These are phyloP conservation scores for Stenichneumon culpator DNA, from an alignment of 2,888 invertebrate species.

Conservation along the genomic window DNA sequence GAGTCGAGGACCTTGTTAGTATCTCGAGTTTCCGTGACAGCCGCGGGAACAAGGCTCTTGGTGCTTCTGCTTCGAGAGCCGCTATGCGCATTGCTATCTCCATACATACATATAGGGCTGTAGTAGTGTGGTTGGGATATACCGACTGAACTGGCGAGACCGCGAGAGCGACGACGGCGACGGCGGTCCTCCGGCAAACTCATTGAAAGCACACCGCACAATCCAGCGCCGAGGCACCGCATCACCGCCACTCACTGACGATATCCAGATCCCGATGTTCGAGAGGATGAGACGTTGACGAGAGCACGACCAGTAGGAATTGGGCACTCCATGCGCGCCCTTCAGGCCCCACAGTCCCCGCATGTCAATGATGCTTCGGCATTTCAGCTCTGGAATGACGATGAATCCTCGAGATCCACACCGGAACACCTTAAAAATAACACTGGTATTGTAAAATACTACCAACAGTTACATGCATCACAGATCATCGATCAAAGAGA, in stretches of 20 bases:
- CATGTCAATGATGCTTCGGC: conserved; percentile 20
- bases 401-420: background rate
- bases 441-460: background rate
- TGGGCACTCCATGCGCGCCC: background rate
- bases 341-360: background rate
- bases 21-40: conserved; percentile 56
- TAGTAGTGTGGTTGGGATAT: conserved; percentile 13
- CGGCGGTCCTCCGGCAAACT: conserved; percentile 52
- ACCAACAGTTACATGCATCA: too few species aligned
- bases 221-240: conserved; percentile 12
- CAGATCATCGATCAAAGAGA: background rate
- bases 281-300: background rate
- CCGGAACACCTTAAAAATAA: background rate
- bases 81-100: conserved; percentile 10
- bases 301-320: conserved; percentile 11
- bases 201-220: conserved; percentile 50
- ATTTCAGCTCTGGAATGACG: background rate
- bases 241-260: conserved; percentile 46
- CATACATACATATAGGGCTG: background rate
- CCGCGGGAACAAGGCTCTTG: conserved; percentile 47
- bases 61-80: conserved; percentile 46
- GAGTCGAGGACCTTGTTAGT: conserved; percentile 50
- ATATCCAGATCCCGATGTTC: conserved; percentile 48
- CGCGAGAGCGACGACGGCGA: conserved; percentile 53
- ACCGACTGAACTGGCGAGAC: conserved; percentile 37